Evolutionary conservation across 2,888 invertebrate species (phyloP).

Genomic region (Ypsolopha scabrella): DNA sequence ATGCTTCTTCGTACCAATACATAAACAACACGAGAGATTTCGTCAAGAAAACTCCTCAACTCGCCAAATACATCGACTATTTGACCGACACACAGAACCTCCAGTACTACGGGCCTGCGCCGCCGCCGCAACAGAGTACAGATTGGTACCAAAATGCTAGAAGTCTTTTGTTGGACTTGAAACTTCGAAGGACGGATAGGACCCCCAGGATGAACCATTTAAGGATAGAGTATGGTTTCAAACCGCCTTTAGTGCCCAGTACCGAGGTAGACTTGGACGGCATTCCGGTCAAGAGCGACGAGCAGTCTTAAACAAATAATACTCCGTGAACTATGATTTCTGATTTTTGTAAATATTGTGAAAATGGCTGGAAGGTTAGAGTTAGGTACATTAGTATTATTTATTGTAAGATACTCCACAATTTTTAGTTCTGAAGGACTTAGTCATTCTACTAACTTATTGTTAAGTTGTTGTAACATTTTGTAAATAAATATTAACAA

Average conservation of each 20-base stretch:
- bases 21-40: constrained; percentile 25
- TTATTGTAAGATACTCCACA: neutral
- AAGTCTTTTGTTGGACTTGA: constrained; percentile 49
- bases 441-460: neutral
- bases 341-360: neutral
- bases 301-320: constrained; percentile 7
- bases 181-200: constrained; percentile 67
- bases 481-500: neutral
- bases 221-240: constrained; percentile 85
- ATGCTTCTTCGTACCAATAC: constrained; percentile 49
- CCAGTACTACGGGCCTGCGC: constrained; percentile 64
- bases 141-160: constrained; percentile 31
- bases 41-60: constrained; percentile 14
- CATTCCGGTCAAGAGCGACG: constrained; percentile 62
- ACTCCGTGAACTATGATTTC: neutral
- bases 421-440: neutral
- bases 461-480: neutral
- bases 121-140: constrained; percentile 35
- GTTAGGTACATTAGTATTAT: neutral
- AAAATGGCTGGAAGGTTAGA: neutral
- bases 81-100: constrained; percentile 21
- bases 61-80: constrained; percentile 27
- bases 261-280: constrained; percentile 83
- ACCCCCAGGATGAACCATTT: constrained; percentile 59
- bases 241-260: constrained; percentile 85